A percentile compares a stretch with the other conserved stretches of the same genome.
Conservation (phyloP, 2,797 vertebrate species). For the Leptoclinus maculatus region DNA sequence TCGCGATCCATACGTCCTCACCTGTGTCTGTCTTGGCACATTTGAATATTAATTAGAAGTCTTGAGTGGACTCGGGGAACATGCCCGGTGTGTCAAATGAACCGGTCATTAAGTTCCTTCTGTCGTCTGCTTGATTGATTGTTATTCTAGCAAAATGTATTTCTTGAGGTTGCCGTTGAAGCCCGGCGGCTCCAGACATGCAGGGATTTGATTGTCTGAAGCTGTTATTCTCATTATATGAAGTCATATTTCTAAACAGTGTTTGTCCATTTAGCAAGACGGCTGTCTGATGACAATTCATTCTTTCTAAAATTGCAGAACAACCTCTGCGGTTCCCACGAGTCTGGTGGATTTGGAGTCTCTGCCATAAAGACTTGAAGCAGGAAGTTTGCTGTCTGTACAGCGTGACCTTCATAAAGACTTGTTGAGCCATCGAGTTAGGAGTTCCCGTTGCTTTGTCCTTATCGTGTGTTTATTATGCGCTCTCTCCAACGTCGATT, state of each 20-base stretch:
- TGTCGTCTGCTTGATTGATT: conserved; percentile 49
- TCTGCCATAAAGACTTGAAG: neutral
- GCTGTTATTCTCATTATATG: neutral
- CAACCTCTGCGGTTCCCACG: neutral
- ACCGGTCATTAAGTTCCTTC: conserved; percentile 10
- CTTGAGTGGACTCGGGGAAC: neutral
- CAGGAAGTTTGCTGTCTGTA: neutral
- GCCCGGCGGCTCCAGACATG: conserved; percentile 28
- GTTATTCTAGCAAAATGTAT: conserved; percentile 13
- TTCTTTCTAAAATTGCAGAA: neutral
- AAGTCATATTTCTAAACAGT: conserved; percentile 2
- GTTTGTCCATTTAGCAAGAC: neutral
- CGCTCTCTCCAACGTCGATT: neutral
- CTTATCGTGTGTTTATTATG: neutral
- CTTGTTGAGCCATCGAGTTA: neutral
- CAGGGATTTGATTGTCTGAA: conserved; percentile 30
- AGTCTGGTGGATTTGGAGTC: neutral
- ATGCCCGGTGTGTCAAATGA: neutral
- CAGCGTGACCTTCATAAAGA: conserved; percentile 15
- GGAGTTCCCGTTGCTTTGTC: neutral
- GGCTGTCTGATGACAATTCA: neutral
- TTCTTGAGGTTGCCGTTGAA: conserved; percentile 19
- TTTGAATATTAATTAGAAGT: conserved; percentile 47
- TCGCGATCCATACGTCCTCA: conserved; percentile 38
- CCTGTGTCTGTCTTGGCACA: conserved; percentile 21